Evolutionary conservation across 2,113 vertebrate species (phyloP), one percentile per base, ranked within the genome.

Genomic region (Paratilapia polleni): DNA sequence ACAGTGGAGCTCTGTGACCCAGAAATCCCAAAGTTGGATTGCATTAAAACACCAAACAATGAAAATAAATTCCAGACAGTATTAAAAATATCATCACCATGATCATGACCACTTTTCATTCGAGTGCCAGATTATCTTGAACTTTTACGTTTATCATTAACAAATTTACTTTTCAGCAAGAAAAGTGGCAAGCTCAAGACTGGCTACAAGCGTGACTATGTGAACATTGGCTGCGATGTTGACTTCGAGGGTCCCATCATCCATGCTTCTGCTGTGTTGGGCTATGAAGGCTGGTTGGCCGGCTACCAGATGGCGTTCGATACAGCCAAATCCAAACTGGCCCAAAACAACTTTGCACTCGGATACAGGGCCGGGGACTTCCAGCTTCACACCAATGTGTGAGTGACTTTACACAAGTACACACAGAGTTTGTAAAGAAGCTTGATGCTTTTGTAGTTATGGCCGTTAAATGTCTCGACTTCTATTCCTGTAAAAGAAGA

Each of bases 221-320:
- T 98, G 52, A 98, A 98, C 93, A 43, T 98, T 87, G 97, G 97
- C 91, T 97, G 97, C 58, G 98, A 97, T 19, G 82, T 99, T 47
- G 98, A 99, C 92, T 96, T 98, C 8, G 98, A 99, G 87, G 98
- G 98, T 57, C 98, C 98, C 68, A 97, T 97, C 56, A 87, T 99
- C 82, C 96, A 98, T 73, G 96, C 97, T 15, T 95, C 97, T 81
- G 96, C 96, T 8, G 98, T 99, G 88, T 17, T 99, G 89, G 98
- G 97, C 87, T 97, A 97, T 4, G 97, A 98, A 87, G 98, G 98
- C 73, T 99, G 98, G 98, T 95, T 99, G 76, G 96, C 96, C 60
- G 98, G 97, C 56, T 99, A 98, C 93, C 97, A 99, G 96, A 97
- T 98, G 97, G 97, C 97, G 87, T 99, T 98, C 80, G 98, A 99